Conservation (phyloP, 2,797 vertebrate genomes). For the Phoxinus dragarum region DNA sequence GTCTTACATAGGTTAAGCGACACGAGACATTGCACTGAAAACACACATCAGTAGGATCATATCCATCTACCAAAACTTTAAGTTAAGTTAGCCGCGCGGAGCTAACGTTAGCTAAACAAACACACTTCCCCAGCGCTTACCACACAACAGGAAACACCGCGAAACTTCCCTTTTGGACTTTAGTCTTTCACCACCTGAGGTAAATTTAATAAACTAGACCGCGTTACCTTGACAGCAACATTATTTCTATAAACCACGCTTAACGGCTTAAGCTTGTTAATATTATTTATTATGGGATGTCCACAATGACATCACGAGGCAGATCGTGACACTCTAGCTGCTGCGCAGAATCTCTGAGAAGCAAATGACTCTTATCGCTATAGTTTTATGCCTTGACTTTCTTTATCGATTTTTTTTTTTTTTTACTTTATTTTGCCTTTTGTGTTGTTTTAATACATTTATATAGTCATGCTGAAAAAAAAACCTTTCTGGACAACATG, state of each 20-base stretch:
- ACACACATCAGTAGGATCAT: not conserved
- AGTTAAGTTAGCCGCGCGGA: not conserved
- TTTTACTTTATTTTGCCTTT: not conserved
- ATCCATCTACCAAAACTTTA: not conserved
- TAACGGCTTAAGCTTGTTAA: not conserved
- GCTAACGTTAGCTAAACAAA: not conserved
- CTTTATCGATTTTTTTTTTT: no score
- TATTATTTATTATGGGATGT: not conserved
- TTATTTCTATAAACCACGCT: not conserved
- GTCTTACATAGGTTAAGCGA: not conserved
- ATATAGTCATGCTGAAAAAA: not conserved
- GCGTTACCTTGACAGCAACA: not conserved
- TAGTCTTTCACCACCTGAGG: not conserved
- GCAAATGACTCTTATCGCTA: not conserved
- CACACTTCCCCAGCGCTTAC: constrained; percentile 11
- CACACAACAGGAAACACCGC: not conserved
- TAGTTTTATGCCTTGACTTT: not conserved
- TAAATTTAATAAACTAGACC: not conserved
- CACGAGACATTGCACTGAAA: not conserved
- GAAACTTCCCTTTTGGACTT: not conserved
- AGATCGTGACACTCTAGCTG: not conserved
- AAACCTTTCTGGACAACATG: not conserved
- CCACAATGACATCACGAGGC: not conserved
- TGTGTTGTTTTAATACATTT: not conserved
- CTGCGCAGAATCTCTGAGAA: not conserved